Evolutionary conservation across 2,113 vertebrate genomes (phyloP).

Genomic region (Colinus virginianus): DNA sequence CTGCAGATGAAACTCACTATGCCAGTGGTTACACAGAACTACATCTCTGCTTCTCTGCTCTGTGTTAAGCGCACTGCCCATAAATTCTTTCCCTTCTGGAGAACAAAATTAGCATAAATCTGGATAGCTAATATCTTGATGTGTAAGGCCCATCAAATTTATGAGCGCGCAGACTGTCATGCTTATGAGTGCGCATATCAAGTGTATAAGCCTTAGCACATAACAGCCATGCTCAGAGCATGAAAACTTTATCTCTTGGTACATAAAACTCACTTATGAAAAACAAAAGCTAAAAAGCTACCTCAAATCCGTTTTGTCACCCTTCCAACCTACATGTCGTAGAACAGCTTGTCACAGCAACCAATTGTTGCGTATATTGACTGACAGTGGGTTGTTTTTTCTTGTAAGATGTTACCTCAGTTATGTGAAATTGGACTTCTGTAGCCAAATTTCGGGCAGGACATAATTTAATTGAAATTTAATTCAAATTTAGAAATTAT

Average conservation of each 20-base stretch:
- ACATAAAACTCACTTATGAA: not conserved
- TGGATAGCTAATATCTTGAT: not conserved
- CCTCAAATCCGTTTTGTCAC: not conserved
- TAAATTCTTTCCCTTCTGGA: not conserved
- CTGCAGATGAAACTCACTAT: not conserved
- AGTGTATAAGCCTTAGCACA: constrained; percentile 21
- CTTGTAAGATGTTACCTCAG: not conserved
- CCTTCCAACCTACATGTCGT: not conserved
- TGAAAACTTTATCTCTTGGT: constrained; percentile 17
- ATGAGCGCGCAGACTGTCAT: not conserved
- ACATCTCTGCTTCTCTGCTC: not conserved
- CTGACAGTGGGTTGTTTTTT: not conserved
- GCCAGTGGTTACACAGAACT: not conserved
- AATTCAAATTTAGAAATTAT: not conserved
- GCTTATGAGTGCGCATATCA: not conserved
- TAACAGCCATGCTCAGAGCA: not conserved
- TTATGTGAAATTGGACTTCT: not conserved
- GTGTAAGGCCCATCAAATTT: not conserved
- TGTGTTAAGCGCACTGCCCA: not conserved
- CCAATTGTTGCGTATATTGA: not conserved
- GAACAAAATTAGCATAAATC: not conserved
- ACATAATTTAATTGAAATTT: not conserved
- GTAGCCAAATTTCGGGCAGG: not conserved
- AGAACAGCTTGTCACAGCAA: not conserved
- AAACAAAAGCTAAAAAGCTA: constrained; percentile 20